Evolutionary conservation across 2,888 invertebrate species (phyloP).

Genomic region (Hypomecis punctinalis): DNA sequence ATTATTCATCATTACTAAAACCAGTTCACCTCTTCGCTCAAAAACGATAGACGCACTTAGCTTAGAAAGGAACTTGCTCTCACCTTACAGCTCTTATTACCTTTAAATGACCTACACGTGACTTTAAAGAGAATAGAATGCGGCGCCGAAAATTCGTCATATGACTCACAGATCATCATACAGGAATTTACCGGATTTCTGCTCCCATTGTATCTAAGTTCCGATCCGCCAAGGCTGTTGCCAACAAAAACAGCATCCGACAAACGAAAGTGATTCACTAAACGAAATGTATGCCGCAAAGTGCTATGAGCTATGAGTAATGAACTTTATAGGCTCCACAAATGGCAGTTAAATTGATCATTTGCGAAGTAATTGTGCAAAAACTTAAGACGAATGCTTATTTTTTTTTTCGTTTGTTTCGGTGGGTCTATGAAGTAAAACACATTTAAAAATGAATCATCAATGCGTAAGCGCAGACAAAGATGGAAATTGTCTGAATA

Average conservation of each 20-base stretch:
- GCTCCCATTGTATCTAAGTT: constrained; percentile 49
- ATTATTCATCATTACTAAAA: no score
- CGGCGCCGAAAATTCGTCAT: not conserved
- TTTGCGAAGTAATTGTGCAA: constrained; percentile 35
- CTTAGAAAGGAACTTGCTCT: no score
- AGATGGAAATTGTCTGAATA: not conserved
- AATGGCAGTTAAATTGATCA: constrained; percentile 32
- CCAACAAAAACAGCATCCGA: constrained; percentile 42
- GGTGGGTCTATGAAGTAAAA: constrained; percentile 5
- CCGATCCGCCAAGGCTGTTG: constrained; percentile 46
- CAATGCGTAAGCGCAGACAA: constrained; percentile 5
- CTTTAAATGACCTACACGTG: not conserved
- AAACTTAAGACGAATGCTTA: constrained; percentile 20
- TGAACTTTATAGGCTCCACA: constrained; percentile 34
- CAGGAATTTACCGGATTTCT: constrained; percentile 45
- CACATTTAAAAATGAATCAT: constrained; percentile 1
- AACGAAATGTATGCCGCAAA: constrained; percentile 44
- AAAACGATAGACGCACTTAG: no score
- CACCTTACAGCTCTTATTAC: no score
- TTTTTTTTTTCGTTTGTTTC: constrained; percentile 3
- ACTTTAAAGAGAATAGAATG: not conserved
- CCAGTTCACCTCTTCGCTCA: no score
- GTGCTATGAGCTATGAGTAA: constrained; percentile 43
- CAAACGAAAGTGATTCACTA: constrained; percentile 61
- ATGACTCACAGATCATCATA: constrained; percentile 38